Conservation (phyloP, 92 coral and sea anemone genomes). For the Phenganax stokvisi region DNA sequence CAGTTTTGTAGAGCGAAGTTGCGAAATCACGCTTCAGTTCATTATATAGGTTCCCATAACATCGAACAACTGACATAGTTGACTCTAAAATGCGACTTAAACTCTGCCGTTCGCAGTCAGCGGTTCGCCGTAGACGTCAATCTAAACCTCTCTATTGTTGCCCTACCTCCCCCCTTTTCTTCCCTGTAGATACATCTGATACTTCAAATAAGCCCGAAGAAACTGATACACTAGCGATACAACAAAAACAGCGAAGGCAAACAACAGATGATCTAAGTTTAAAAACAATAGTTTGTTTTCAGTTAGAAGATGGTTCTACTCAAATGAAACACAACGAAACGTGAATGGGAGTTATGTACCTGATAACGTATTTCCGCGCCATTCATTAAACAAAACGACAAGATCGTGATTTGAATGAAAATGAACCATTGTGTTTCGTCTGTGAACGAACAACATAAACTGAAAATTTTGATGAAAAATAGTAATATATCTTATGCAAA, state of each 20-base stretch:
- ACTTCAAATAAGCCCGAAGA: slow-evolving; percentile 30
- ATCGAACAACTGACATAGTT: no score
- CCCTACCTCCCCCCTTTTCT: slow-evolving; percentile 2
- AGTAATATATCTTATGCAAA: no score
- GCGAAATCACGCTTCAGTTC: no score
- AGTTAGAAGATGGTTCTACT: no score
- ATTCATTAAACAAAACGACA: slow-evolving; percentile 2
- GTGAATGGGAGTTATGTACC: neutral
- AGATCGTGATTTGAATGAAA: slow-evolving; percentile 6
- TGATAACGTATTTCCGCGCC: slow-evolving; percentile 11
- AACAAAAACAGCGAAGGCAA: slow-evolving; percentile 18
- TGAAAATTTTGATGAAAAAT: neutral
- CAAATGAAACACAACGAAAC: no score
- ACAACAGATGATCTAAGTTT: slow-evolving; percentile 4
- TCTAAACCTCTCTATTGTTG: no score
- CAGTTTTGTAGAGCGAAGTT: no score
- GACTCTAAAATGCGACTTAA: no score
- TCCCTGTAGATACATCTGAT: neutral
- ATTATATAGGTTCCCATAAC: no score
- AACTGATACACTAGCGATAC: slow-evolving; percentile 42
- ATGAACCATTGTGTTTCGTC: neutral
- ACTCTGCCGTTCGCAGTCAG: neutral
- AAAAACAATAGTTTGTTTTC: neutral
- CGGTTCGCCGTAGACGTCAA: neutral
- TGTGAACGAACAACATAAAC: neutral